phyloP scores from a whole-genome alignment of 2,797 vertebrate genomes.

The Zalophus californianus region DNA sequence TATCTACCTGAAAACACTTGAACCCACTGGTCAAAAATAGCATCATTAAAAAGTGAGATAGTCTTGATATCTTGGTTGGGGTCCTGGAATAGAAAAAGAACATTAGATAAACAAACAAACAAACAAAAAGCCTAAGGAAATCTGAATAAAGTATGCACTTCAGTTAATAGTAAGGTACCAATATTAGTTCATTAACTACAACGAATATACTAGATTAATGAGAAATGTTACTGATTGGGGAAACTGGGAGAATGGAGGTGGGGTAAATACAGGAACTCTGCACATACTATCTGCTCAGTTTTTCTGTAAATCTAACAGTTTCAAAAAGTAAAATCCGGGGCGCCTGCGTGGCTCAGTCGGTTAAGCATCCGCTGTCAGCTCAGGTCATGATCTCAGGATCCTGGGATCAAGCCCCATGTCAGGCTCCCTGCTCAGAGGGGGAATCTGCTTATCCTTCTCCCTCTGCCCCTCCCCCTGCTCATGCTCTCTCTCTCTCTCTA shows the following conservation, averaged over 20 bases:
- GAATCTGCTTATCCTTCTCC: no score
- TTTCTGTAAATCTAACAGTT: background rate
- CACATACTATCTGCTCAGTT: background rate
- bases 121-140: background rate
- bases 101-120: background rate
- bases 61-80: background rate
- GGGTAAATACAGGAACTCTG: background rate
- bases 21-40: slow-evolving; percentile 24
- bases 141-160: slow-evolving; percentile 5
- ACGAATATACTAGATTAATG: background rate
- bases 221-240: background rate
- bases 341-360: no score
- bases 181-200: background rate
- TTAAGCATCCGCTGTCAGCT: no score
- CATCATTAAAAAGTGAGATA: background rate
- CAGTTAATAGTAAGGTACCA: background rate
- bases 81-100: background rate
- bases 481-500: no score
- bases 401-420: no score
- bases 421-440: no score
- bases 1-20: slow-evolving; percentile 28
- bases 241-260: background rate
- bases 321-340: background rate
- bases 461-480: no score
- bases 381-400: no score